A percentile compares a stretch with the other conserved stretches of the same genome.
phyloP scores from a whole-genome alignment of 2,797 vertebrate genomes.

The Furcifer pardalis region DNA sequence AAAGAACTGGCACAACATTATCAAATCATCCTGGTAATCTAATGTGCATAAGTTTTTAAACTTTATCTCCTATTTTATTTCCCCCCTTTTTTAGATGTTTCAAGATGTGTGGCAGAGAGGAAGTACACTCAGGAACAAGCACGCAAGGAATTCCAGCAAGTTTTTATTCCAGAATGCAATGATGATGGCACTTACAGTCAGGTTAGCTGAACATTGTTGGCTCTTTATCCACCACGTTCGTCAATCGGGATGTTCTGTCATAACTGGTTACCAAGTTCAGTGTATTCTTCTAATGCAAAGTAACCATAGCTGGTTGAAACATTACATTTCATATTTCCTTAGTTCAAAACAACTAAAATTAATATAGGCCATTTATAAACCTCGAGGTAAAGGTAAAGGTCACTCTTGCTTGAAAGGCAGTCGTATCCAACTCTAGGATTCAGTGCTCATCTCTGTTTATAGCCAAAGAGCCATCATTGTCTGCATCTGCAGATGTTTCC shows the following conservation, averaged over 20 bases:
- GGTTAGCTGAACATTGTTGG: conserved; percentile 74
- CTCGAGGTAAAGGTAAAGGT: no score
- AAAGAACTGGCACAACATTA: not conserved
- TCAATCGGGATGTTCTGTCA: not conserved
- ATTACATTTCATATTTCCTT: not conserved
- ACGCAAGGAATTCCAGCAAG: conserved; percentile 93
- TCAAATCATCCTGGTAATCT: conserved; percentile 38
- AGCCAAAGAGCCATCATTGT: no score
- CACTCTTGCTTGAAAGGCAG: no score
- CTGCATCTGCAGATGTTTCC: no score
- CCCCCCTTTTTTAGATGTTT: conserved; percentile 82
- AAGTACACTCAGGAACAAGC: conserved; percentile 98
- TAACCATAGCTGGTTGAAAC: not conserved
- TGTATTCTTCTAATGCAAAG: not conserved
- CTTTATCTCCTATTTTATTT: conserved; percentile 3
- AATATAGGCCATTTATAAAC: not conserved
- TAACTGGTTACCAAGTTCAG: not conserved
- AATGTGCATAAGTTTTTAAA: conserved; percentile 18
- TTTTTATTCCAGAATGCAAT: conserved; percentile 95
- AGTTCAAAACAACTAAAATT: not conserved
- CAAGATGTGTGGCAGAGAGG: conserved; percentile 96
- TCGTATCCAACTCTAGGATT: no score
- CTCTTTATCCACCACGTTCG: not conserved
- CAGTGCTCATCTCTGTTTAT: no score
- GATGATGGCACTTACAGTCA: conserved; percentile 96